These are phyloP conservation scores for Theodoxus fluviatilis DNA, from an alignment of 2,888 invertebrate genomes.

Conservation along the genomic window DNA sequence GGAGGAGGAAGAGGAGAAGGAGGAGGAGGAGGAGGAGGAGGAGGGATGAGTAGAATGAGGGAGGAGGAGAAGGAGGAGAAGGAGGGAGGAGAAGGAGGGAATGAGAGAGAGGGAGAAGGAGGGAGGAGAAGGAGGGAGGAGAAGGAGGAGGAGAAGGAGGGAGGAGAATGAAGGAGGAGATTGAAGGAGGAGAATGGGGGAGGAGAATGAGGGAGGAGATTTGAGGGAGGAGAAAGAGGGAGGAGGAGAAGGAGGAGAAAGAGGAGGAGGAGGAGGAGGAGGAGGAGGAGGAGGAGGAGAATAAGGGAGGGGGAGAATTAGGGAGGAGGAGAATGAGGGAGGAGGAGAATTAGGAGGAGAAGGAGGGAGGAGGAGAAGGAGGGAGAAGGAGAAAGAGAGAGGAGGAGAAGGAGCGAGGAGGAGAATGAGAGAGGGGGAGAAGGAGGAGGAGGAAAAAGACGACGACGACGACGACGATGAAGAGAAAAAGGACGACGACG, in stretches of 20 bases:
- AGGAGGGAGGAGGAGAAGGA: neutral
- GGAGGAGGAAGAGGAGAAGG: neutral
- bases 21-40: neutral
- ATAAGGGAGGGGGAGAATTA: neutral
- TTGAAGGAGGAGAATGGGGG: neutral
- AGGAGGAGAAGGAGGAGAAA: neutral
- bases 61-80: constrained; percentile 13
- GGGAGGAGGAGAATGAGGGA: neutral
- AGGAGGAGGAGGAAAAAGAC: neutral
- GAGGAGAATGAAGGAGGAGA: neutral
- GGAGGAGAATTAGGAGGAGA: neutral
- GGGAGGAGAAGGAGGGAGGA: neutral
- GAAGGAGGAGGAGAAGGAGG: neutral
- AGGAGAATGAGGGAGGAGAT: neutral
- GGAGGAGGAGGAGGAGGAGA: neutral
- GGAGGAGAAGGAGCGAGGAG: neutral
- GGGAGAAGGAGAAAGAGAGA: neutral
- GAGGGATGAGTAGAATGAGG: neutral
- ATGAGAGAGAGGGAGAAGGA: constrained; percentile 9
- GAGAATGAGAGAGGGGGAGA: neutral
- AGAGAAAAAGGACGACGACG: neutral
- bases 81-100: neutral
- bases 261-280: neutral
- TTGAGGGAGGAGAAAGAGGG: neutral
- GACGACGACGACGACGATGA: neutral